Percentiles rank a stretch among this genome's conserved stretches.
Conservation (phyloP, 2,113 vertebrate species). For the Sinocyclocheilus anophthalmus region DNA sequence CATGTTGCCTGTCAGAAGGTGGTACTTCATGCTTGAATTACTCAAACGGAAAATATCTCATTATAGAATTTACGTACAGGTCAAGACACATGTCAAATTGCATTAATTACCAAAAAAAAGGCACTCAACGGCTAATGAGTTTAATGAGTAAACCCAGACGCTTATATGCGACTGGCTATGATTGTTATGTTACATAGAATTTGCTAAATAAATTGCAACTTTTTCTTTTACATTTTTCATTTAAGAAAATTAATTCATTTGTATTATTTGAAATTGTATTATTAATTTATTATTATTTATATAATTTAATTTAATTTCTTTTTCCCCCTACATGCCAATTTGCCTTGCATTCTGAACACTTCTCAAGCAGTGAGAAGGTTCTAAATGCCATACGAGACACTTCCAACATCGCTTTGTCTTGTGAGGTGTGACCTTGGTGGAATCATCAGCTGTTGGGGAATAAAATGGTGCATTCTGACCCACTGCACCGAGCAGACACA, state of each 20-base stretch:
- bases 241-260: neutral
- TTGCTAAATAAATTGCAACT: no score
- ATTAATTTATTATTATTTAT: no score
- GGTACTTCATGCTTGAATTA: conserved; percentile 11
- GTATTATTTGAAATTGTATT: no score
- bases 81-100: neutral
- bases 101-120: neutral
- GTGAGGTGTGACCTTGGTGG: neutral
- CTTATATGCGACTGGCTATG: neutral
- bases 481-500: neutral
- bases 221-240: no score
- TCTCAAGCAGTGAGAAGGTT: neutral
- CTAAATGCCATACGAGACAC: conserved; percentile 23
- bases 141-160: no score
- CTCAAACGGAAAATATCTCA: neutral
- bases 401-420: neutral
- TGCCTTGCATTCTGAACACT: neutral
- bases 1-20: neutral
- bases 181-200: neutral
- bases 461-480: conserved; percentile 21
- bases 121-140: no score
- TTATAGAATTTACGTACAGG: neutral
- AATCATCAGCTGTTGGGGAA: conserved; percentile 5
- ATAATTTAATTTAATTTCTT: neutral
- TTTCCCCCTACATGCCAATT: neutral